These are phyloP conservation scores for Mus minutoides DNA, from an alignment of 2,797 vertebrate species.

Conservation along the genomic window DNA sequence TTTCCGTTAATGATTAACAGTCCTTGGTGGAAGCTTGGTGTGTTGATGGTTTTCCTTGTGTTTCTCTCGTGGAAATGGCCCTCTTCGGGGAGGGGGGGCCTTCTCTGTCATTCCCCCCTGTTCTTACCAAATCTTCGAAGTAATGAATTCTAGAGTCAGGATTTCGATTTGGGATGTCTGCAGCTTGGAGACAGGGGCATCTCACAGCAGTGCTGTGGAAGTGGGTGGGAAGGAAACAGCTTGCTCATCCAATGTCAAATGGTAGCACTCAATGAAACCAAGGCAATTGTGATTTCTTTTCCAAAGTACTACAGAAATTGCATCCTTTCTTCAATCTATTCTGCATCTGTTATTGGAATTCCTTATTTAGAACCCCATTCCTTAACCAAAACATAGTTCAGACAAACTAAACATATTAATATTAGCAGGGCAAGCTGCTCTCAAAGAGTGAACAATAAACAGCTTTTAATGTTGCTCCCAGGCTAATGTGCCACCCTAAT, in stretches of 20 bases:
- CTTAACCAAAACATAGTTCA: constrained; percentile 20
- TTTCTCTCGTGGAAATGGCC: constrained; percentile 27
- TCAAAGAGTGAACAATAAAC: background rate
- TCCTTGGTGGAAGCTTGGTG: background rate
- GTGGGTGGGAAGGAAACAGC: background rate
- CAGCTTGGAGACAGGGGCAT: background rate
- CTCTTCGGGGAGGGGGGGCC: background rate
- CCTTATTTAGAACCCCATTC: background rate
- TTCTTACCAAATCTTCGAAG: background rate
- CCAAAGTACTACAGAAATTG: constrained; percentile 13
- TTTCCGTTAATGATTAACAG: constrained; percentile 60
- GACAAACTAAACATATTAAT: background rate
- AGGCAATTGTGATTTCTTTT: constrained; percentile 19
- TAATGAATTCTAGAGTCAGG: background rate
- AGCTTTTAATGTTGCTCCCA: background rate
- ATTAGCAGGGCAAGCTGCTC: background rate
- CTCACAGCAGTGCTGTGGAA: background rate
- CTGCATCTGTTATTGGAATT: background rate
- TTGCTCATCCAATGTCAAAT: background rate
- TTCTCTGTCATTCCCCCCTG: background rate
- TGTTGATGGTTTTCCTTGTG: background rate
- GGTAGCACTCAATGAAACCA: background rate
- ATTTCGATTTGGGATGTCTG: background rate
- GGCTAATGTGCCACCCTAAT: background rate
- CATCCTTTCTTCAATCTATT: background rate